A percentile compares a stretch with the other conserved stretches of the same genome.
Conservation (phyloP, 2,113 vertebrate genomes). For the Triplophysa tibetana region DNA sequence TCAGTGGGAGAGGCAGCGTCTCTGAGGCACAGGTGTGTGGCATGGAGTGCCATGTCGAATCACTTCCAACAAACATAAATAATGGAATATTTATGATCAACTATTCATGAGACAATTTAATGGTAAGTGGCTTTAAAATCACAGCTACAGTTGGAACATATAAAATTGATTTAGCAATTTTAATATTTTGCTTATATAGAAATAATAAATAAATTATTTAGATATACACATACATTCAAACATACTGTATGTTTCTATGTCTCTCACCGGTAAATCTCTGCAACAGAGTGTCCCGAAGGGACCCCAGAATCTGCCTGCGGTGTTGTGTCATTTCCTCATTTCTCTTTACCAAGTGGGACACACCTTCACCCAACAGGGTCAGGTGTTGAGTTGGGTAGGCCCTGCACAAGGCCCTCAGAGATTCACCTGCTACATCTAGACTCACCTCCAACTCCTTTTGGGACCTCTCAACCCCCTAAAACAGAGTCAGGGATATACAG, state of each 20-base stretch:
- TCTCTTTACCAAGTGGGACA: conserved; percentile 83
- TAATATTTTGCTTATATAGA: no score
- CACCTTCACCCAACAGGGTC: conserved; percentile 78
- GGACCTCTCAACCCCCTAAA: conserved; percentile 82
- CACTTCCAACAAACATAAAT: conserved; percentile 20
- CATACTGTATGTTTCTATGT: background rate
- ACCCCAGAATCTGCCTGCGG: conserved; percentile 78
- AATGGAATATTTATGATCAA: conserved; percentile 2
- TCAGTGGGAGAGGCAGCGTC: conserved; percentile 65
- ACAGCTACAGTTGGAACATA: background rate
- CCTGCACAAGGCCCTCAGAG: conserved; percentile 84
- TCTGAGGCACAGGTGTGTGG: conserved; percentile 71
- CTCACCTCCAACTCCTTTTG: conserved; percentile 82
- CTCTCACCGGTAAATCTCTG: conserved; percentile 82
- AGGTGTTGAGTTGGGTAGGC: conserved; percentile 84
- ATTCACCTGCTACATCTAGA: conserved; percentile 81
- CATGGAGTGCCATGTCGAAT: conserved; percentile 39
- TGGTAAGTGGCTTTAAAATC: background rate
- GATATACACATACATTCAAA: background rate
- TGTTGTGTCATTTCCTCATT: conserved; percentile 82
- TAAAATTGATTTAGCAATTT: background rate
- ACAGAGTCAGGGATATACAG: background rate
- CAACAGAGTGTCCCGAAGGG: conserved; percentile 85
- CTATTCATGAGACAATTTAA: conserved; percentile 29
- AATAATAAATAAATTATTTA: no score